phyloP scores from a whole-genome alignment of 2,888 invertebrate species.

The Priocnemis perturbator region DNA sequence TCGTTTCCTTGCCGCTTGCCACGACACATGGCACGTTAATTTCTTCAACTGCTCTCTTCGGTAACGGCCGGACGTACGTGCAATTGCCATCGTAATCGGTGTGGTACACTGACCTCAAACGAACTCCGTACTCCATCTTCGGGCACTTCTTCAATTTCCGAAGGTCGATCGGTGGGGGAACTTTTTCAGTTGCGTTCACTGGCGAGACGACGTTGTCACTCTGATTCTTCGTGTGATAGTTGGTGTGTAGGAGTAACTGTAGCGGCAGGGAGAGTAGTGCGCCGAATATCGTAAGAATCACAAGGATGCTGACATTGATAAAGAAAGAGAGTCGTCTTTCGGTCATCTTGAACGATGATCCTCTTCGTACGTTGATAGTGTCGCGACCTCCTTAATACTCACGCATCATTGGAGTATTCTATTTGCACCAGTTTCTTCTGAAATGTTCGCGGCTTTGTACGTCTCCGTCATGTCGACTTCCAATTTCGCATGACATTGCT shows the following conservation, averaged over 20 bases:
- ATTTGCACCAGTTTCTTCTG: no score
- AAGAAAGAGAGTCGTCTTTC: conserved; percentile 58
- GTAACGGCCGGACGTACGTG: conserved; percentile 37
- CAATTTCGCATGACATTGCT: no score
- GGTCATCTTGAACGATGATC: conserved; percentile 40
- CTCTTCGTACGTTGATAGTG: not conserved
- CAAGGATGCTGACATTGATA: conserved; percentile 65
- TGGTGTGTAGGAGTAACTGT: conserved; percentile 61
- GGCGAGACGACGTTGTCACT: conserved; percentile 4
- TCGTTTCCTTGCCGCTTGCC: not conserved
- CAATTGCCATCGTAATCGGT: conserved; percentile 67
- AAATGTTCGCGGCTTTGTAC: no score
- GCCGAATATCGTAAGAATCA: conserved; percentile 65
- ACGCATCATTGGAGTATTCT: no score
- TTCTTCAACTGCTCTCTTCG: conserved; percentile 12
- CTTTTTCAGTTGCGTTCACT: conserved; percentile 21
- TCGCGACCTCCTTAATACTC: no score
- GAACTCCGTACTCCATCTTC: conserved; percentile 54
- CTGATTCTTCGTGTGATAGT: conserved; percentile 45
- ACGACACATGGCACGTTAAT: not conserved
- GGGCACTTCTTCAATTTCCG: conserved; percentile 58
- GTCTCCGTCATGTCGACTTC: no score
- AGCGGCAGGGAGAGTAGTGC: conserved; percentile 64
- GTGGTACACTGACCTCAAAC: conserved; percentile 53
- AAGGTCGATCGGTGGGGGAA: conserved; percentile 37